Conservation (phyloP, 2,888 invertebrate species). For the Bugula neritina region DNA sequence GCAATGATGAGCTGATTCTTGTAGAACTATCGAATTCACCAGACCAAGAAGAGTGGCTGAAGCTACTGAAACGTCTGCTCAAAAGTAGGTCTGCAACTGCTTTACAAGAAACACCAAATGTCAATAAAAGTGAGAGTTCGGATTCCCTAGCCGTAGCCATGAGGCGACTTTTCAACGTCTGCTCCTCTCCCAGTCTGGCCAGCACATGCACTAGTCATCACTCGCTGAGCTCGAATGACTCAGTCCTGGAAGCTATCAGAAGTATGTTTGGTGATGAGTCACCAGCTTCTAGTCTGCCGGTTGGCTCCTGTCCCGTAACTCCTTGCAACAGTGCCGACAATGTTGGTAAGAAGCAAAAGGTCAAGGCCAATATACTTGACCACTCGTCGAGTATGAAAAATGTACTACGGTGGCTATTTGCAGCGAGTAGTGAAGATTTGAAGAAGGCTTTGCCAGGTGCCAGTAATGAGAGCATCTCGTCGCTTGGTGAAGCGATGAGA, state of each 20-base stretch:
- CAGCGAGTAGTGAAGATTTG: neutral
- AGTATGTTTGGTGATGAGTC: neutral
- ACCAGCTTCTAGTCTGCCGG: neutral
- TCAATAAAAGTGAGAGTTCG: neutral
- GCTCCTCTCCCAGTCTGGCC: conserved; percentile 9
- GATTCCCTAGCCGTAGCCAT: conserved; percentile 12
- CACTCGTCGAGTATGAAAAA: conserved; percentile 11
- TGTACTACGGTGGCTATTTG: neutral
- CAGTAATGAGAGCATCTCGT: neutral
- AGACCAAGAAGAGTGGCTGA: neutral
- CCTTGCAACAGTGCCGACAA: conserved; percentile 22
- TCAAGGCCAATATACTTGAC: neutral
- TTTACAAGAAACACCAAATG: neutral
- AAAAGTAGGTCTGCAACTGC: no score
- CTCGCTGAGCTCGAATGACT: neutral
- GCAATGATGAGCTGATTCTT: no score
- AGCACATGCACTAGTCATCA: conserved; percentile 9
- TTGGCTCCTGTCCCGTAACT: neutral
- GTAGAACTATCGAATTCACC: no score
- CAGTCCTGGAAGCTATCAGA: conserved; percentile 9
- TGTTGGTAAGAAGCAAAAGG: neutral
- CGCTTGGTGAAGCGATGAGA: conserved; percentile 19
- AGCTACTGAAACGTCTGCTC: neutral
- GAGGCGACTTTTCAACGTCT: neutral
- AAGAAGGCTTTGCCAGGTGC: neutral